These are phyloP conservation scores for Drosophila quadrilineata DNA, from an alignment of 1,140 invertebrate genomes.

Conservation along the genomic window DNA sequence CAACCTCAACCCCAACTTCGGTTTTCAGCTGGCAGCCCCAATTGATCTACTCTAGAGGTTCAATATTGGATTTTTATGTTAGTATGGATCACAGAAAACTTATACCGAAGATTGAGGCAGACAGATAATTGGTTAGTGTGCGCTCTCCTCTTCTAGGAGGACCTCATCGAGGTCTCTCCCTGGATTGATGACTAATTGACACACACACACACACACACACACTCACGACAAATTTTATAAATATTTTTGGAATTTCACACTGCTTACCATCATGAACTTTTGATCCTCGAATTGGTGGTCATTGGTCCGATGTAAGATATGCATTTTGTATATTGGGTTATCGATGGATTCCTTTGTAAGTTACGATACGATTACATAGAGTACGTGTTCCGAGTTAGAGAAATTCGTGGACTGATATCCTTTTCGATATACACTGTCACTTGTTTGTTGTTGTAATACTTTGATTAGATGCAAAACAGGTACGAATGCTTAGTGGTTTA, in stretches of 20 bases:
- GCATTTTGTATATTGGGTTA: constrained; percentile 53
- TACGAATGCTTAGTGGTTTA: constrained; percentile 61
- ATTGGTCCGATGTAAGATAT: constrained; percentile 80
- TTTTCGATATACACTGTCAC: constrained; percentile 26
- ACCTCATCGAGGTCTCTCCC: constrained; percentile 7
- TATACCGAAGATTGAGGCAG: constrained; percentile 49
- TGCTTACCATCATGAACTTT: constrained; percentile 81
- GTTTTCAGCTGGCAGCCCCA: no score
- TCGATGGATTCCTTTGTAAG: constrained; percentile 20
- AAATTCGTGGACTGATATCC: not conserved
- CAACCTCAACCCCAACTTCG: constrained; percentile 23
- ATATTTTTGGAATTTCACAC: no score
- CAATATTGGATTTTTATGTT: constrained; percentile 67
- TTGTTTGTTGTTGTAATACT: constrained; percentile 46
- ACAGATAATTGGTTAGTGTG: constrained; percentile 59
- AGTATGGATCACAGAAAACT: constrained; percentile 30
- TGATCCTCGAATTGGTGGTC: constrained; percentile 81
- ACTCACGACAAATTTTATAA: no score
- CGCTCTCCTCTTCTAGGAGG: constrained; percentile 8
- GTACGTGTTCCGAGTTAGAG: constrained; percentile 3
- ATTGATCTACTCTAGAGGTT: constrained; percentile 54
- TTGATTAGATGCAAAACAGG: constrained; percentile 52
- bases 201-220: constrained; percentile 2
- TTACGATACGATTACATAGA: constrained; percentile 43
- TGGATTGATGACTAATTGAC: not conserved